Evolutionary conservation across 2,888 invertebrate species (phyloP).

Genomic region (Epicampocera succincta): DNA sequence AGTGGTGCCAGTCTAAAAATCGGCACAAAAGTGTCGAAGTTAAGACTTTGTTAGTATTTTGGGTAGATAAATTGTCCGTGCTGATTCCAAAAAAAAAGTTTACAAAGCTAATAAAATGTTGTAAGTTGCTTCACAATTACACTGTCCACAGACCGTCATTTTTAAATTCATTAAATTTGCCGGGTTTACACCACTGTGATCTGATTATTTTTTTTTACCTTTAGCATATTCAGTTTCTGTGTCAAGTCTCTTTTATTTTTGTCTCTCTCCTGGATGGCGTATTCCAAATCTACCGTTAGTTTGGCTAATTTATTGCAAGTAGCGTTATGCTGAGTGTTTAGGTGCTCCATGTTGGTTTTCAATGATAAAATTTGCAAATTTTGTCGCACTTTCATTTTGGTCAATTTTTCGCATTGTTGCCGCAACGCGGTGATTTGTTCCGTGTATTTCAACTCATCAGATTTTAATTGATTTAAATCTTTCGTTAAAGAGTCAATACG

Average conservation of each 20-base stretch:
- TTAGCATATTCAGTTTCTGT: constrained; percentile 78
- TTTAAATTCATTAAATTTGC: neutral
- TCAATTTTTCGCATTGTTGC: constrained; percentile 75
- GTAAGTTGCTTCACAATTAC: no score
- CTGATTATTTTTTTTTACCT: constrained; percentile 71
- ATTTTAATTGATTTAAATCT: constrained; percentile 75
- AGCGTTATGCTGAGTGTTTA: constrained; percentile 78
- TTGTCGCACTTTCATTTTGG: constrained; percentile 79
- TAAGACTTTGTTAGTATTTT: no score
- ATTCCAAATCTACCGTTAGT: constrained; percentile 78
- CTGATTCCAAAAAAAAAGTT: no score
- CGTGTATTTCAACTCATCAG: constrained; percentile 75
- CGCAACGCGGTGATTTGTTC: constrained; percentile 77
- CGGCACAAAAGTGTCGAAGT: no score
- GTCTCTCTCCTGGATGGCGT: constrained; percentile 78
- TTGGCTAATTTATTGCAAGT: constrained; percentile 80
- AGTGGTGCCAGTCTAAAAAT: no score
- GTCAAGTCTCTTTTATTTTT: constrained; percentile 77
- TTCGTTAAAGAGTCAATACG: constrained; percentile 76
- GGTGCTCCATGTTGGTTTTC: constrained; percentile 79
- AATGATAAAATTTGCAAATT: constrained; percentile 80
- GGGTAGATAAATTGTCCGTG: no score
- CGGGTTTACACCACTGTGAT: neutral
- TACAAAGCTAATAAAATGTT: no score
- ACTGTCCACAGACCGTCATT: no score